Evolutionary conservation across 2,113 vertebrate species (phyloP), one percentile per base, ranked within the genome.

Genomic region (Chionomys nivalis): DNA sequence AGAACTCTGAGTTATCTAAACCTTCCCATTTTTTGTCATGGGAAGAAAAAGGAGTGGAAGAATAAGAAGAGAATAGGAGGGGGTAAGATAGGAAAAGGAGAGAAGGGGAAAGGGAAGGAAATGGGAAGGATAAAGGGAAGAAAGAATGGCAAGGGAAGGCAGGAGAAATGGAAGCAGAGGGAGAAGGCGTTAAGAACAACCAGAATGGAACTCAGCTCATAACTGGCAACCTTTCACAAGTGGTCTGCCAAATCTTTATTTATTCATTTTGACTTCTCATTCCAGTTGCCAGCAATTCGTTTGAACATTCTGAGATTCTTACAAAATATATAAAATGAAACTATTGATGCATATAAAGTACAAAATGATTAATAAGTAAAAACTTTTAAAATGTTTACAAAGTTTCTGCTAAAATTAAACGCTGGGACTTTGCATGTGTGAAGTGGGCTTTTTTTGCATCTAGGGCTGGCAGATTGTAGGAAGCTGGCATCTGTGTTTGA

Each of bases 341-440:
- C 88, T 90, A 96, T 68, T 26, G 70, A 95, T 78, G 95, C 90
- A 89, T 96, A 78, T 85, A 86, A 95, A 94, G 61, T 85, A 89
- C 36, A 90, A 92, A 82, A 92, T 86, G 96, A 96, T 97, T 95
- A 97, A 97, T 96, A 97, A 97, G 85, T 96, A 88, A 98, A 93
- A 96, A n/a, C 70, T 72, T 87, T 94, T 89, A 94, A 86, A 95
- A 94, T 97, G 92, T 96, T 96, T 94, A 81, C 85, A 63, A 90
- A 81, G 47, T 73, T 94, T 85, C 52, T 42, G 91, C 92, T 94
- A 90, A 96, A 95, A 97, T 95, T 97, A 90, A 98, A 96, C 89
- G 19, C 13, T 26, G 7, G 23, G 4, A 87, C 39, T 61, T 63
- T 86, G 90, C 70, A 52, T 85, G 72, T 63, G 39, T 72, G 79